phyloP scores from a whole-genome alignment of 2,113 vertebrate genomes.

The Centropus unirufus region DNA sequence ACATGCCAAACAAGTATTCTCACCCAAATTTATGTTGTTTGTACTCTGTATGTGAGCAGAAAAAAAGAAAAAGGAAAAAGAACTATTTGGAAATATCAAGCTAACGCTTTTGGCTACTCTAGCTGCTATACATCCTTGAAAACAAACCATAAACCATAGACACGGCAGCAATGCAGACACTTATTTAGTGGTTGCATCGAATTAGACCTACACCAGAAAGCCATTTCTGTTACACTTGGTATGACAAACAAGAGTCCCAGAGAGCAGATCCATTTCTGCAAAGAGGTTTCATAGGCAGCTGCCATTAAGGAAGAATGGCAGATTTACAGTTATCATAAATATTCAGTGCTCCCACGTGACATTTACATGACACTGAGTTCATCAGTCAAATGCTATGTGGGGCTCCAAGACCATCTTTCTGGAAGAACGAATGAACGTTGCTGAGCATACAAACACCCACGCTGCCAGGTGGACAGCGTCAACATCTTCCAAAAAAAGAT shows the following conservation, averaged over 20 bases:
- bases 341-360: not conserved
- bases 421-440: not conserved
- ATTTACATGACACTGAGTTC: not conserved
- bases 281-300: not conserved
- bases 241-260: not conserved
- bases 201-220: not conserved
- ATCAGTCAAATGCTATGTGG: not conserved
- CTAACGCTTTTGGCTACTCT: not conserved
- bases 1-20: not conserved
- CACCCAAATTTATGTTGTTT: not conserved
- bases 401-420: not conserved
- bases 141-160: not conserved
- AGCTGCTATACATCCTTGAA: not conserved
- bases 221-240: not conserved
- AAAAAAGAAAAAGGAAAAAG: not conserved
- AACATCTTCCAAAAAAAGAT: not conserved
- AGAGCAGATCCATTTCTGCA: not conserved
- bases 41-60: not conserved
- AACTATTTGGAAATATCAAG: not conserved
- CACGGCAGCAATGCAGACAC: not conserved
- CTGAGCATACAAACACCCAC: not conserved
- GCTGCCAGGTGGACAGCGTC: not conserved
- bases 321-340: not conserved
- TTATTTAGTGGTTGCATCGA: not conserved
- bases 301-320: not conserved